Percentiles rank a stretch among this genome's conserved stretches.
Conservation (phyloP, 2,113 vertebrate genomes). For the Myotis davidii region DNA sequence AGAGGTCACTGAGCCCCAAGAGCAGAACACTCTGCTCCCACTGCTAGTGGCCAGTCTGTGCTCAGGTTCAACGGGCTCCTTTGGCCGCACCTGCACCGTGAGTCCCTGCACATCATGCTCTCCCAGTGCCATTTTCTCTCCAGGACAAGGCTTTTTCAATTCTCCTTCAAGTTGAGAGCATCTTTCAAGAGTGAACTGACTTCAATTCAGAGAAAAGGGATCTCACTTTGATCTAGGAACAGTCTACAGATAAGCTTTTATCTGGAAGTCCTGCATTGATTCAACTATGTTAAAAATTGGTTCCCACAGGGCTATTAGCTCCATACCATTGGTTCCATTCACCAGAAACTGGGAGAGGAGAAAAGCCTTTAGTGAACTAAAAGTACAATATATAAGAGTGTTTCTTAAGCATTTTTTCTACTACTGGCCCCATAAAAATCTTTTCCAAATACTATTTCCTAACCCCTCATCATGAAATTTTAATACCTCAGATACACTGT, state of each 20-base stretch:
- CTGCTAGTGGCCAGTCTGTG: too few species aligned
- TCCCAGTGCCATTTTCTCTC: not conserved
- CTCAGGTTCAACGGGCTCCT: rapidly evolving
- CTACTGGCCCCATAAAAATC: not conserved
- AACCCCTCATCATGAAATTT: not conserved
- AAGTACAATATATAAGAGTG: not conserved
- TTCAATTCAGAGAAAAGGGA: conserved; percentile 1
- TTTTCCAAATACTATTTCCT: not conserved
- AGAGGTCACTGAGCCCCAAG: rapidly evolving
- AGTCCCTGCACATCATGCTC: not conserved
- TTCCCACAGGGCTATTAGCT: conserved; percentile 22
- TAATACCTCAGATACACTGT: not conserved
- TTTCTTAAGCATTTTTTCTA: not conserved
- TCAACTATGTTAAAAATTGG: conserved; percentile 33
- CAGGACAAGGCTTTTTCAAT: not conserved
- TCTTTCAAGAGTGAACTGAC: not conserved
- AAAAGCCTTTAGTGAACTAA: conserved; percentile 50
- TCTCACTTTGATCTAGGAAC: conserved; percentile 13
- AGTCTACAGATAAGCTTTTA: conserved; percentile 50
- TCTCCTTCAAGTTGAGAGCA: not conserved
- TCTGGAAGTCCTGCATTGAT: not conserved
- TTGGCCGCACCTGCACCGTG: not conserved
- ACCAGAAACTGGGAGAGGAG: not conserved
- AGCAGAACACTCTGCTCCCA: not conserved
- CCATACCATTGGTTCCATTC: conserved; percentile 47